Base-by-base conservation (phyloP, 2,888 invertebrate species). In the Tenthredo mesomela region DNA sequence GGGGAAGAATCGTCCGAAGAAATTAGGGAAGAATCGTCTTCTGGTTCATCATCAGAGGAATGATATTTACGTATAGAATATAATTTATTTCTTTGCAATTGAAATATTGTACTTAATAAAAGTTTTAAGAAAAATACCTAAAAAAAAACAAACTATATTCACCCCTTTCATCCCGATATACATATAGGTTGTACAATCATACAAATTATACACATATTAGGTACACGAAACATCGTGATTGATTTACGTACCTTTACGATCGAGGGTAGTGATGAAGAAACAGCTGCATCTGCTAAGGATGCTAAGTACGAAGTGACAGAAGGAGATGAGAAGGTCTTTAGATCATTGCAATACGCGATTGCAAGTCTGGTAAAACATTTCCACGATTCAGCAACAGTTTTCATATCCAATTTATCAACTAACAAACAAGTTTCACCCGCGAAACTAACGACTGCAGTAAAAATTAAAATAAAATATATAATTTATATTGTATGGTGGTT, bases 291-390 rank as follows among this genome's bases (percentile, higher is more conserved):
- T 0, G 88, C 75, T 15, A 91, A 86, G 33, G 86, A 87, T 83
- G 85, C 86, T 21, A 91, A 87, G 61, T 90, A 89, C 40, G 73
- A 43, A 2, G 85, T 85, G 4, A 92, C 86, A 18, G 84, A 86
- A 0, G 67, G 29, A 0, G 86, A 75, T 5, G 87, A 87, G 25
- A 78, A 82, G 40, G 73, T 84, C 67, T 89, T 90, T 4, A 91
- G 86, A 37, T 86, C 75, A 40, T 86, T 84, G 21, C 86, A 86
- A 43, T 90, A 85, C 12, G 65, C 85, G 0, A 89, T 85, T 0
- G 89, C 88, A 47, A 93, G 84, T 87, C 90, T 92, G 2, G 88
- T 90, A 50, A 93, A 93, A 9, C 86, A 86, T 86, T 90, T 92
- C 87, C 91, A 91, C n/a, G 89, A 86, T 29, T 91, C 90, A 1